These are phyloP conservation scores for Propithecus coquereli DNA, from an alignment of 2,113 vertebrate genomes.

Conservation along the genomic window DNA sequence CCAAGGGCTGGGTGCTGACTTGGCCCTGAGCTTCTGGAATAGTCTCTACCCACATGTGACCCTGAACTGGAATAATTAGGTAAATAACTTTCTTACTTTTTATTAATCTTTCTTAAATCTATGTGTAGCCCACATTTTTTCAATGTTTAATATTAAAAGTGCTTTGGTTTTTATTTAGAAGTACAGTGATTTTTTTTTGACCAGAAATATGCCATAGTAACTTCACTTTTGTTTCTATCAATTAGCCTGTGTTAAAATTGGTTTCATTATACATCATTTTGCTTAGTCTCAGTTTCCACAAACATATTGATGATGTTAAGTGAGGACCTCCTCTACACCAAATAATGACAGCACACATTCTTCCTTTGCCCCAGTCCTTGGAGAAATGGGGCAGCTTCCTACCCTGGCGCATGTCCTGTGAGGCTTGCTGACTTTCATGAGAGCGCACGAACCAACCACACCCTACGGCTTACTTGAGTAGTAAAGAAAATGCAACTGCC, in stretches of 20 bases:
- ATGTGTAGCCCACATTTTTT: background rate
- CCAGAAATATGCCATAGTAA: background rate
- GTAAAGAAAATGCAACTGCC: background rate
- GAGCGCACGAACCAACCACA: background rate
- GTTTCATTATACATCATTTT: background rate
- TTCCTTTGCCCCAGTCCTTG: background rate
- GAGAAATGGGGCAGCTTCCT: background rate
- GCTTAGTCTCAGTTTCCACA: background rate
- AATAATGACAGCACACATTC: background rate
- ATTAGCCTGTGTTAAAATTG: background rate
- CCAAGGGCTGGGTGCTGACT: background rate
- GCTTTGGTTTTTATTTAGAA: background rate
- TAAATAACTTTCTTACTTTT: background rate
- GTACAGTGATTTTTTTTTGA: background rate
- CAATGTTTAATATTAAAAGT: background rate
- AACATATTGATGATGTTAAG: background rate
- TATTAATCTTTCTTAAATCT: background rate
- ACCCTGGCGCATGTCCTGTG: background rate
- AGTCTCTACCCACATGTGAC: background rate
- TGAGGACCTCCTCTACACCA: background rate
- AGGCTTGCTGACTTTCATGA: background rate
- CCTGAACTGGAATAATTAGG: background rate
- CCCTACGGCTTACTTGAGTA: background rate
- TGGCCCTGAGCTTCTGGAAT: background rate
- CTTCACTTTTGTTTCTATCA: background rate